Percentiles rank a stretch among this genome's conserved stretches.
These are phyloP conservation scores for Dendrophyllia cribrosa DNA, from an alignment of 64 coral and sea anemone genomes.

Conservation along the genomic window DNA sequence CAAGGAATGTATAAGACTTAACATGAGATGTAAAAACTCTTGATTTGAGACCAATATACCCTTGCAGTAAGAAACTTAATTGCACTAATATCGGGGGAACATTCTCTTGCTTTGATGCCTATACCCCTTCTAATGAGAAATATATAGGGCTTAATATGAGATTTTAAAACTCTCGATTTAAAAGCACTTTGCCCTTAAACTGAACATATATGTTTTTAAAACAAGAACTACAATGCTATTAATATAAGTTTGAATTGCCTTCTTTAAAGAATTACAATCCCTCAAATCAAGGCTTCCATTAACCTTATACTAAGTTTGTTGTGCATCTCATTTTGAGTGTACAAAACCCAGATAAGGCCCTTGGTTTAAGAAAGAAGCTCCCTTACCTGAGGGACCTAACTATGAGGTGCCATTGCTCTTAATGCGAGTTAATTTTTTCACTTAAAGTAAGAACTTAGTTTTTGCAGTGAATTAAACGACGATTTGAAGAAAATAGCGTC, in stretches of 20 bases:
- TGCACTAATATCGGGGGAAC: too few species aligned
- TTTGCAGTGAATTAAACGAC: conserved; percentile 38
- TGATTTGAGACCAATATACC: not conserved
- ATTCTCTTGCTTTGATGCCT: too few species aligned
- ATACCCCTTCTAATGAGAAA: too few species aligned
- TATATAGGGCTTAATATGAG: too few species aligned
- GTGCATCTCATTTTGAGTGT: not conserved
- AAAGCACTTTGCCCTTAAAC: not conserved
- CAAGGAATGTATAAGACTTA: not conserved
- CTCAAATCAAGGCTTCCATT: not conserved
- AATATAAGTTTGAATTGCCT: not conserved
- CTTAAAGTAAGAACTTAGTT: conserved; percentile 22
- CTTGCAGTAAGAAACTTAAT: too few species aligned
- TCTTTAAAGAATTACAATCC: too few species aligned
- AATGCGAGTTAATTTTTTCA: conserved; percentile 1
- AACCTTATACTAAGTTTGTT: not conserved
- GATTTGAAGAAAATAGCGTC: too few species aligned
- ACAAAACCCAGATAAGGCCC: not conserved
- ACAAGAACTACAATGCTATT: not conserved
- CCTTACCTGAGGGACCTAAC: conserved; percentile 25
- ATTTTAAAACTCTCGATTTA: too few species aligned
- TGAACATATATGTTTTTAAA: not conserved
- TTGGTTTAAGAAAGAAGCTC: not conserved
- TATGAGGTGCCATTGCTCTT: not conserved
- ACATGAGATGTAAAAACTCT: not conserved